Conservation (phyloP, 2,888 invertebrate species). For the Orthosia cruda region DNA sequence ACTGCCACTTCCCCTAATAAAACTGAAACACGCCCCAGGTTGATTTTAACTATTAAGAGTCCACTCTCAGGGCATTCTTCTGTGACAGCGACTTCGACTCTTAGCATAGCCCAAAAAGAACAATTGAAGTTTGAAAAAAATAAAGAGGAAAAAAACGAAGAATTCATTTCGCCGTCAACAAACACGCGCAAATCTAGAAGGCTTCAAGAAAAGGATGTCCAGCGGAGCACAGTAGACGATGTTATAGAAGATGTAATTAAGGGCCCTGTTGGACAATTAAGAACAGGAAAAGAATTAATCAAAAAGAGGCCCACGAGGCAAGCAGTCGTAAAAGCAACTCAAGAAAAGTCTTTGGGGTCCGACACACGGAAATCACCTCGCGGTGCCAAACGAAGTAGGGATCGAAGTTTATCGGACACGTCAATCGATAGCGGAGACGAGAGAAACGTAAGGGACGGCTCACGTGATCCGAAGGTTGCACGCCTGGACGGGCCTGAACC, state of each 20-base stretch:
- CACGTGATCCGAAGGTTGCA: conserved; percentile 79
- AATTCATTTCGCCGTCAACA: conserved; percentile 92
- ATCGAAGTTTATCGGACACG: conserved; percentile 93
- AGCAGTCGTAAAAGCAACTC: conserved; percentile 80
- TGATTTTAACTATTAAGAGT: conserved; percentile 96
- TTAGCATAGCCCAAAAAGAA: conserved; percentile 86
- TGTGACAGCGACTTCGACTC: conserved; percentile 84
- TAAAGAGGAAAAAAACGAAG: conserved; percentile 91
- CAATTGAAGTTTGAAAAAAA: conserved; percentile 82
- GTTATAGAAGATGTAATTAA: conserved; percentile 97
- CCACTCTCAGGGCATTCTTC: conserved; percentile 90
- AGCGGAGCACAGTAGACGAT: conserved; percentile 96
- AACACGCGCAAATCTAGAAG: conserved; percentile 96
- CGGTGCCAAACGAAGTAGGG: conserved; percentile 92
- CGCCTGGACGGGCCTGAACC: conserved; percentile 74
- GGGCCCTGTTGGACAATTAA: conserved; percentile 87
- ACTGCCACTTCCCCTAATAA: conserved; percentile 86
- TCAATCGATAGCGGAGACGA: conserved; percentile 93
- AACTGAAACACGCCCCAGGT: conserved; percentile 93
- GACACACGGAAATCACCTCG: conserved; percentile 93
- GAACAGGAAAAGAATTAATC: conserved; percentile 77
- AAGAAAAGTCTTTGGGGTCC: conserved; percentile 75
- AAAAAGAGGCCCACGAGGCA: conserved; percentile 92
- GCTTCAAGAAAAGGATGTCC: conserved; percentile 95
- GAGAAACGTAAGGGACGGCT: conserved; percentile 80